Evolutionary conservation across 2,113 vertebrate species (phyloP), one percentile per base, ranked within the genome.

Genomic region (Psilopogon haemacephalus): DNA sequence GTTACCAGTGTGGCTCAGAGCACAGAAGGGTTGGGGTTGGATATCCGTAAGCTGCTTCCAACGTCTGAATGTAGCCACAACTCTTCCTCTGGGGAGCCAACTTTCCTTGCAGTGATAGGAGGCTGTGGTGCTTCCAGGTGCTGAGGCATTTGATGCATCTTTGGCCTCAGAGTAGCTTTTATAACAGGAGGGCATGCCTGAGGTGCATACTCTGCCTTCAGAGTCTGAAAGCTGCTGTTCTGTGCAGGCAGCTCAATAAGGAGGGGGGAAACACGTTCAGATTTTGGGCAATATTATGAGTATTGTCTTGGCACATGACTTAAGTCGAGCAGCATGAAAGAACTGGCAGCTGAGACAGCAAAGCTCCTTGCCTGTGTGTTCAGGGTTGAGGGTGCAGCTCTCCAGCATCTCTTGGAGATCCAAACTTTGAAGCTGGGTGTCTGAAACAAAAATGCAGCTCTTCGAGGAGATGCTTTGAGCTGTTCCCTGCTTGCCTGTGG

Each of bases 401-500:
- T 89, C 50, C 65, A 64, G n/a, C 33, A 55, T 55, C 46, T 73
- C 55, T 65, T 37, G 59, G n/a, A 12, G 52, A 54, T 27, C 72
- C 71, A 30, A 7, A 28, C 56, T 59, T 72, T 5, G 44, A 44
- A 90, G 13, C 56, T 32, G 0, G 12, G 30, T 28, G 11, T 46
- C 67, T 18, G 46, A 80, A 84, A 68, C 27, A 54, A 52, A 77
- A 74, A 56, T 23, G 26, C 35, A 18, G 9, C 54, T 74, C 26
- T 91, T 85, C 52, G 54, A 56, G 52, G 44, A 68, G 74, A 9
- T 7, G 10, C 42, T 92, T 79, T 19, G 75, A 68, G 42, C 85
- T 78, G 48, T 85, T 74, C 76, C 62, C 52, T 84, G 54, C 37
- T 88, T 50, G 40, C 78, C 74, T 55, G 42, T 89, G 82, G 58